Percentiles rank a stretch among this genome's conserved stretches.
These are phyloP conservation scores for Trichonephila clavipes DNA, from an alignment of 1,140 invertebrate genomes.

Conservation along the genomic window DNA sequence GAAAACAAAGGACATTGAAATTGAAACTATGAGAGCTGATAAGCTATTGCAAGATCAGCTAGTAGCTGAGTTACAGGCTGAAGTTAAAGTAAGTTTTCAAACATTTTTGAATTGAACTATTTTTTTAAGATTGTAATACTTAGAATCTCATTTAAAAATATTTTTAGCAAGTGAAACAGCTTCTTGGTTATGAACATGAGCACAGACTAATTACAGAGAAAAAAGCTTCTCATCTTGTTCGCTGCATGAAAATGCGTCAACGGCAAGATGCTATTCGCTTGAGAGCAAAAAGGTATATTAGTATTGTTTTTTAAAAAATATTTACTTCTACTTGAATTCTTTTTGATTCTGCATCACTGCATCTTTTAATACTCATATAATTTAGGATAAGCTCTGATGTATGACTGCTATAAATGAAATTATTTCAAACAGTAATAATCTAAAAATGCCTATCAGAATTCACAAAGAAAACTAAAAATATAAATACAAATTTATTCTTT, in stretches of 20 bases:
- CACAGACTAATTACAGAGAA: constrained; percentile 57
- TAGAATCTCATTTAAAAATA: background rate
- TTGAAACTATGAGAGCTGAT: constrained; percentile 53
- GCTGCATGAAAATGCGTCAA: constrained; percentile 49
- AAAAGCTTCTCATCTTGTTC: constrained; percentile 59
- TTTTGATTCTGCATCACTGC: too few species aligned
- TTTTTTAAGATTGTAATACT: background rate
- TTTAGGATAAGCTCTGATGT: too few species aligned
- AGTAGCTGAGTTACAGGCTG: constrained; percentile 81
- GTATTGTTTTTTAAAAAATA: background rate
- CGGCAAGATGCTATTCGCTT: constrained; percentile 50
- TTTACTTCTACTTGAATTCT: background rate
- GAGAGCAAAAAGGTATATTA: constrained; percentile 58
- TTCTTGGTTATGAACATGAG: constrained; percentile 62
- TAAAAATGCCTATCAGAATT: too few species aligned
- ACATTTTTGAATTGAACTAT: background rate
- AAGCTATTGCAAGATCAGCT: constrained; percentile 81
- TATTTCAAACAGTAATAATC: too few species aligned
- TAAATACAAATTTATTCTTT: too few species aligned
- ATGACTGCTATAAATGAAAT: too few species aligned
- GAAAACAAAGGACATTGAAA: constrained; percentile 79
- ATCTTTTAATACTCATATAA: too few species aligned
- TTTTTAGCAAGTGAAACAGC: constrained; percentile 57
- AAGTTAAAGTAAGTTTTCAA: constrained; percentile 47
- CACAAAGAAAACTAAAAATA: too few species aligned